Evolutionary conservation across 2,797 vertebrate genomes (phyloP), one percentile per base, ranked within the genome.

Genomic region (Hoplostethus mediterraneus): DNA sequence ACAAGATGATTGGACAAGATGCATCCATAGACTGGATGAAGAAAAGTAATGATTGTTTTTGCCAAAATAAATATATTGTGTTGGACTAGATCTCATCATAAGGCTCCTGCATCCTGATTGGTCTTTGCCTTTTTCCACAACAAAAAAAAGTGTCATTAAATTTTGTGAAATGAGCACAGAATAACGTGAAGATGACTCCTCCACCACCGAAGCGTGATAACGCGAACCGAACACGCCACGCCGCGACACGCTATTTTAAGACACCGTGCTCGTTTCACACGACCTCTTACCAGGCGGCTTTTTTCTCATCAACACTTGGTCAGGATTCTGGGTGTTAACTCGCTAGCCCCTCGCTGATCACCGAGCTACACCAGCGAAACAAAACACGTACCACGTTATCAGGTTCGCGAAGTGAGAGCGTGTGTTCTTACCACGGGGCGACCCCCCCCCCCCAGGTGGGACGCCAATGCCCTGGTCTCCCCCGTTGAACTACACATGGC

Each of bases 401-500:
- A 28, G n/a, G n/a, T n/a, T n/a, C n/a, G n/a, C n/a, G n/a, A n/a
- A n/a, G n/a, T n/a, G n/a, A 70, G 52, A 49, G 5, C 61, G 11
- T 76, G 61, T 21, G 54, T 84, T 76, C 78, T 75, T 61, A 49
- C 55, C 66, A 63, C 75, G 54, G 79, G 82, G 68, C 64, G n/a
- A n/a, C n/a, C n/a, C n/a, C n/a, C n/a, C n/a, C 25, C 60, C 83
- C 77, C 28, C 33, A 1, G 2, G 9, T 52, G 81, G 71, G 78
- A 81, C 52, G 53, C 5, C 45, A 69, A 31, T 7, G 61, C 57
- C 1, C 36, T 33, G 1, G 0, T 0, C 60, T 53, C 73, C 52
- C 69, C 28, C 54, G 33, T 48, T 82, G 79, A 83, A 81, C 66
- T 48, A 14, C 16, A 69, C 82, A 67, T 67, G 75, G 59, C 47